Base-by-base conservation (phyloP, 1,140 invertebrate species). In the Drosophila saltans region DNA sequence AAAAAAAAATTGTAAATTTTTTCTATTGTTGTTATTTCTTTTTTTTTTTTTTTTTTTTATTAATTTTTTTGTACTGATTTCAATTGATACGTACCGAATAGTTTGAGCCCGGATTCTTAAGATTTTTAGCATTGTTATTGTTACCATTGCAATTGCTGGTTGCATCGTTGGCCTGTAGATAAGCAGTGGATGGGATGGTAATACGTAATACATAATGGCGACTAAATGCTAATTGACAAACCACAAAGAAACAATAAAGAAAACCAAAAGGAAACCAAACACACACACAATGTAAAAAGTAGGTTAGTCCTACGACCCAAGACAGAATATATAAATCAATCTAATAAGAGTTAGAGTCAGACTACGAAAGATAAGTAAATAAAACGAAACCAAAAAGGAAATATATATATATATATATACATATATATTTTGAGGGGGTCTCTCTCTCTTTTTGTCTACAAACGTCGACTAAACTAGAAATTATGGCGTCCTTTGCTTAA, bases 71-170 rank as follows among this genome's bases (percentile, higher is more conserved):
- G 78, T 75, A 91, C 91, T 92, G 91, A 92, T 92, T 92, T 92
- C 78, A 82, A 91, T 91, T 92, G 91, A 92, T 92, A 92, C 91
- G 91, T 92, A 92, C 91, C 91, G 91, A 92, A 92, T 92, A 92
- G 89, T 92, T 92, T 69, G 91, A 89, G 86, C 85, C 83, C 88
- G 89, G 80, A 76, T 91, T 90, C 91, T 92, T 92, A 92, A 92
- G 91, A 90, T 81, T 90, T 92, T 92, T 92, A 91, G 85, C 91
- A 91, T 86, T 86, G 81, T 72, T 73, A 82, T 66, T 78, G 83
- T 79, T 88, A 82, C 73, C 72, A 79, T 61, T 88, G 80, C 90
- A 91, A 91, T 90, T 92, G 82, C 74, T 80, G 72, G 81, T 76
- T 81, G 88, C 90, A 82, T 92, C 91, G 89, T 70, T 91, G 78